These are phyloP conservation scores for Pseudoips prasinana DNA, from an alignment of 2,888 invertebrate genomes.

Conservation along the genomic window DNA sequence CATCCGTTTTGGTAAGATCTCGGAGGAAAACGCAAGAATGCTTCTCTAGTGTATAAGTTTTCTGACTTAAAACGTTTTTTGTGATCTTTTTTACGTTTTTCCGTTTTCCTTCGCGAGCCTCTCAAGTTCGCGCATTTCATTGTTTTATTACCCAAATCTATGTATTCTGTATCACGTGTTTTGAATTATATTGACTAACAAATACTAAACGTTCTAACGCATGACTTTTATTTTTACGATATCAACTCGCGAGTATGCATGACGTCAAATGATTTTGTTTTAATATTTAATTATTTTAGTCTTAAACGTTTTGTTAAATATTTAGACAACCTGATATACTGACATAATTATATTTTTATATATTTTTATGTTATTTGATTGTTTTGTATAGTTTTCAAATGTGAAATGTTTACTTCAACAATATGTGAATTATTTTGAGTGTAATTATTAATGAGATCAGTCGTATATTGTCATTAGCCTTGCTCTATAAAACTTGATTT, in stretches of 20 bases:
- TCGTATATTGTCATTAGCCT: constrained; percentile 58
- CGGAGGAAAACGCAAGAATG: constrained; percentile 65
- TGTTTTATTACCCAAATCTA: constrained; percentile 32
- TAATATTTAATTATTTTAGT: constrained; percentile 37
- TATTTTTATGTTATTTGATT: constrained; percentile 43
- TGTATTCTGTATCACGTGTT: constrained; percentile 43
- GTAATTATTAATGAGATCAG: constrained; percentile 48
- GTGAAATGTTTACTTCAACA: constrained; percentile 75
- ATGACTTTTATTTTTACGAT: constrained; percentile 69
- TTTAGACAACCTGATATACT: constrained; percentile 55
- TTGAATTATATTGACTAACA: constrained; percentile 78
- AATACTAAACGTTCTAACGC: constrained; percentile 76
- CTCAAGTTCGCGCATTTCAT: constrained; percentile 49
- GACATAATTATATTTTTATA: constrained; percentile 67
- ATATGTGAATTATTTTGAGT: constrained; percentile 43
- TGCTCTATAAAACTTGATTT: constrained; percentile 75
- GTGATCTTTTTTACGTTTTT: constrained; percentile 57
- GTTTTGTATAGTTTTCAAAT: constrained; percentile 41
- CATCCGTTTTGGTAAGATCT: constrained; percentile 48
- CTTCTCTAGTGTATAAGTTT: constrained; percentile 54
- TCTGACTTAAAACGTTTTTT: constrained; percentile 49
- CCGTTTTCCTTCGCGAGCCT: constrained; percentile 60
- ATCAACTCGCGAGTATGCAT: constrained; percentile 78
- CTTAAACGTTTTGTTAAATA: constrained; percentile 42
- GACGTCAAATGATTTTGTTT: constrained; percentile 49